Conservation (phyloP, 2,888 invertebrate species). For the Acrobeloides nanus region DNA sequence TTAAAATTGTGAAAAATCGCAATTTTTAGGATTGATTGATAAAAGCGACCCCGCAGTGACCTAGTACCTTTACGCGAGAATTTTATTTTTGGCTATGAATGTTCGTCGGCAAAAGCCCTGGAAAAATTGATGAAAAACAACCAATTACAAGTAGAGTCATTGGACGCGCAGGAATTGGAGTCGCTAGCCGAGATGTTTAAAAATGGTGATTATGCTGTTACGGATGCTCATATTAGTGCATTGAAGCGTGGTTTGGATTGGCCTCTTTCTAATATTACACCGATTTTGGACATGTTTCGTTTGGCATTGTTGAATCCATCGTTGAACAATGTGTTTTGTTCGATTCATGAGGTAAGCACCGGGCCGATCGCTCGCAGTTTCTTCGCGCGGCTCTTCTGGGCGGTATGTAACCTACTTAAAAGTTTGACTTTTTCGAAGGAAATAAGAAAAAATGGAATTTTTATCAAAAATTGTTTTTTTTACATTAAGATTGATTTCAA, state of each 20-base stretch:
- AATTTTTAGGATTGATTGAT: slow-evolving; percentile 29
- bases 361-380: no score
- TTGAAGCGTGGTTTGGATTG: background rate
- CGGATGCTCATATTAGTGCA: background rate
- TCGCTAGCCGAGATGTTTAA: background rate
- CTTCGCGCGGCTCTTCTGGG: no score
- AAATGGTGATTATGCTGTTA: no score
- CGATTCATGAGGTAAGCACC: slow-evolving; percentile 7
- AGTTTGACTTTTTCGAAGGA: no score
- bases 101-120: slow-evolving; percentile 31
- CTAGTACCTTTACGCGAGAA: slow-evolving; percentile 33
- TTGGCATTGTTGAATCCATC: slow-evolving; percentile 68
- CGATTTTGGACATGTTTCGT: slow-evolving; percentile 77
- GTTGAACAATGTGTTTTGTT: slow-evolving; percentile 50
- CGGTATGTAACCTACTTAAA: no score
- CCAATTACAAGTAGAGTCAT: slow-evolving; percentile 6
- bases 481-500: no score
- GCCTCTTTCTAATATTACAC: slow-evolving; percentile 63
- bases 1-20: no score
- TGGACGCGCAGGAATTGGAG: slow-evolving; percentile 1
- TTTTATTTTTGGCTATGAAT: slow-evolving; percentile 43
- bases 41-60: slow-evolving; percentile 39
- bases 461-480: no score
- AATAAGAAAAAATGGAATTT: no score
- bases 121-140: slow-evolving; percentile 6